Evolutionary conservation across 2,888 invertebrate species (phyloP), one percentile per base, ranked within the genome.

Genomic region (Eristalis tenax): DNA sequence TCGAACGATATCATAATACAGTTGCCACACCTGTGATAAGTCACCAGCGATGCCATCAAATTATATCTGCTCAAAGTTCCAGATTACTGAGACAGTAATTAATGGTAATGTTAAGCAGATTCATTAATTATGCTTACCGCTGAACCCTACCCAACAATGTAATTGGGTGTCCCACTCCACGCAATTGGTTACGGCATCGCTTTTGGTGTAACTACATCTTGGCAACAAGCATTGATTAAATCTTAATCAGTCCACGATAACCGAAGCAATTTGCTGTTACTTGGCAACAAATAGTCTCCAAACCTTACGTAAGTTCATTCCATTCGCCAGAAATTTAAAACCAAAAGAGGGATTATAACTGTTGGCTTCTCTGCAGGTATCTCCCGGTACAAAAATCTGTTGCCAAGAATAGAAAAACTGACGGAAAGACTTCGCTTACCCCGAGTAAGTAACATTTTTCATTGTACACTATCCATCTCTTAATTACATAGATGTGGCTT

Each of bases 401-500:
- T 32, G 32, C 32, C 40, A 40, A 40, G 15, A 40, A 40, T 13
- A 40, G 15, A 40, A 13, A 40, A 40, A 13, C 40, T 2, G 15
- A 40, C 40, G 40, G 2, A 40, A 11, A 38, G 38, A 13, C 13
- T 40, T 13, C n/a, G 1, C n/a, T 4, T n/a, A 6, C 6, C 18
- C 43, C n/a, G 43, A 15, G n/a, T 1, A 43, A 43, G 43, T n/a
- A 43, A 38, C 11, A 38, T 38, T 38, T 38, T 38, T 38, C 10
- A 38, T n/a, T 65, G 6, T 23, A 4, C 22, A 65, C 15, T 38
- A 15, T 18, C 23, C 38, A 18, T 57, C 35, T 13, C 35, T 10
- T 80, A 80, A 80, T 74, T 74, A 80, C 26, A 18, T 69, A 77
- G 32, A 32, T 32, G 32, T 15, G 50, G 18, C 18, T 64, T 69